Base-by-base conservation (phyloP, 2,113 vertebrate species). In the Macrotus californicus region DNA sequence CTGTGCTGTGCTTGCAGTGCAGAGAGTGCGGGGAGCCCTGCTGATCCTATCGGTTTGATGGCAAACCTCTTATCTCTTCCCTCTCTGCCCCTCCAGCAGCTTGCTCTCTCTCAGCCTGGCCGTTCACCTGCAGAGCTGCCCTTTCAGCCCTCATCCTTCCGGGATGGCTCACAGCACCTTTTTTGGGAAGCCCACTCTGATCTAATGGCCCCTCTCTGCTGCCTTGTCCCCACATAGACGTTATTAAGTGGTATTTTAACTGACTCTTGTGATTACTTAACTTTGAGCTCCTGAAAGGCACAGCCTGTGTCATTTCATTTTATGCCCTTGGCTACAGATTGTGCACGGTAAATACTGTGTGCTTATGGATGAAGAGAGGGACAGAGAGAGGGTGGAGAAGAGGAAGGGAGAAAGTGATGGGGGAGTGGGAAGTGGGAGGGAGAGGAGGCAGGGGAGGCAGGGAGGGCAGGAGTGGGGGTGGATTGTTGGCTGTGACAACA, bases 241-340 rank as follows among this genome's bases (percentile, higher is more conserved):
- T 73, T 43, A 76, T 29, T 69, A 69, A 19, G 5, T 61, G 61
- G 16, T 39, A 15, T 87, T 82, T 54, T 70, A 77, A 36, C n/a
- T 31, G n/a, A 61, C 48, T 88, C 69, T 61, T 72, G 46, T 31
- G 61, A 61, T 39, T 41, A 77, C 39, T 84, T 77, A 36, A 41
- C 70, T 76, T 61, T 84, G 41, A 61, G 70, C 31, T 84, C 8
- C 26, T 43, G 43, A 87, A 81, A 86, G 43, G 66, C 48, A 69
- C 59, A 73, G 66, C 16, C 43, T 72, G 43, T 50, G 52, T 54
- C 41, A 22, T 70, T 76, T 79, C 41, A 43, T 79, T 70, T 72
- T 70, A 81, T 11, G 22, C 29, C n/a, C 64, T 90, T 61, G 52
- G 41, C 76, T 92, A 36, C 75, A 77, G 67, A 34, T 59, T 59